Evolutionary conservation across 2,888 invertebrate genomes (phyloP), one percentile per base, ranked within the genome.

Genomic region (Criorhina ranunculi): DNA sequence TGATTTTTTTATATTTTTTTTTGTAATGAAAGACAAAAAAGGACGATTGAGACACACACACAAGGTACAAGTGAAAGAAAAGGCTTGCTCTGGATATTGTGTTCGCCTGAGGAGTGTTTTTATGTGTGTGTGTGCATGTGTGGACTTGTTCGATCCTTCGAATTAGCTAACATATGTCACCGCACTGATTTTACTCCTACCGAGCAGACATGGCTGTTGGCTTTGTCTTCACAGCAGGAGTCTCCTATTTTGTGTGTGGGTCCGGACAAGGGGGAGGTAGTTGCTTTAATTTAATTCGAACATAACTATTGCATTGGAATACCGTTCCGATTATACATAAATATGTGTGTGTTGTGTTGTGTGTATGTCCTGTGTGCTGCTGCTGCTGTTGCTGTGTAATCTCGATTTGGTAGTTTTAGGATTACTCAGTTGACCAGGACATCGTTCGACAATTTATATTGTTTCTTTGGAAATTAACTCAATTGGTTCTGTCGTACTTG

Each of bases 121-220:
- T n/a, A n/a, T n/a, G n/a, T 35, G 12, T 51, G 29, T 78, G 37
- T 57, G 11, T 35, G 37, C 9, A 3, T 44, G 17, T 69, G 62
- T 57, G 60, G 67, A 73, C 60, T 73, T 70, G 67, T 85, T 80
- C 69, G 85, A 85, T 85, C 75, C 80, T 80, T 70, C 64, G 85
- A 85, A 85, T 85, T 85, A 85, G 85, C 85, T 80, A 85, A 85
- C 85, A 85, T 85, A 85, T 85, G 85, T 85, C 85, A 85, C 85
- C 80, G 64, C 85, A 80, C 75, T 85, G 85, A 85, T 85, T 85
- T 85, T 42, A 85, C 75, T 85, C 80, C 80, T 76, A 59, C 69
- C 67, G 31, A 70, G 69, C 80, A 76, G 80, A 80, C 85, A 76
- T 66, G 51, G 66, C 64, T 80, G 80, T 76, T 75, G 70, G 69